Base-by-base conservation (phyloP, 92 coral and sea anemone genomes). In the Siderastrea siderea region DNA sequence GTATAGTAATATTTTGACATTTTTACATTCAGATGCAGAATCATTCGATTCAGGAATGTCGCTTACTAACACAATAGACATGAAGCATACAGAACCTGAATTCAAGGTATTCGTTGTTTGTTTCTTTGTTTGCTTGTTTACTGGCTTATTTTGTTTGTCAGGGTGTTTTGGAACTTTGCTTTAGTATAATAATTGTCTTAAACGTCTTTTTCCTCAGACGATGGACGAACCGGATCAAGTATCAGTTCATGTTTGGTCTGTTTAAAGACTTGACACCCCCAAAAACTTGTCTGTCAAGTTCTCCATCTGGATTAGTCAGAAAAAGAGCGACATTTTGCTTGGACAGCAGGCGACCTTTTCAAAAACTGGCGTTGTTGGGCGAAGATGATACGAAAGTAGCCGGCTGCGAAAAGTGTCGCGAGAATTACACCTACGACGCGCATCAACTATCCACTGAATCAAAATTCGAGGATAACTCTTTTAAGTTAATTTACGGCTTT, bases 1-100 rank as follows among this genome's bases (percentile, higher is more conserved):
- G 16, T 54, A 4, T 5, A 45, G 14, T 2, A 19, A 17, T 66
- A 0, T 43, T 50, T 26, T 46, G 38, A 14, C 6, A 61, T 80
- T 47, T 64, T 51, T 67, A 14, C 16, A 61, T 70, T 47, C 71
- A 90, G 93, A 90, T 79, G 84, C 82, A 44, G 90, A 90, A 45
- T 85, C 90, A 12, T 78, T 90, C 49, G 93, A 90, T 47, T 90
- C 93, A 55, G 93, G 93, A 73, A 90, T 90, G 93, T 90, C 93
- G 19, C 68, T 78, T 57, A 79, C 87, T 11, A 90, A 79, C 64
- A 80, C 88, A 44, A 50, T 65, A 63, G 83, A 78, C 53, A 78
- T 62, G 44, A 78, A 68, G 61, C 77, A 58, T 6, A 62, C 61
- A 12, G 89, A 90, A 6, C 86, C 87, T 44, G 89, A 78, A 71